phyloP scores from a whole-genome alignment of 2,888 invertebrate species.

The Drosophila nr. perissopoda region DNA sequence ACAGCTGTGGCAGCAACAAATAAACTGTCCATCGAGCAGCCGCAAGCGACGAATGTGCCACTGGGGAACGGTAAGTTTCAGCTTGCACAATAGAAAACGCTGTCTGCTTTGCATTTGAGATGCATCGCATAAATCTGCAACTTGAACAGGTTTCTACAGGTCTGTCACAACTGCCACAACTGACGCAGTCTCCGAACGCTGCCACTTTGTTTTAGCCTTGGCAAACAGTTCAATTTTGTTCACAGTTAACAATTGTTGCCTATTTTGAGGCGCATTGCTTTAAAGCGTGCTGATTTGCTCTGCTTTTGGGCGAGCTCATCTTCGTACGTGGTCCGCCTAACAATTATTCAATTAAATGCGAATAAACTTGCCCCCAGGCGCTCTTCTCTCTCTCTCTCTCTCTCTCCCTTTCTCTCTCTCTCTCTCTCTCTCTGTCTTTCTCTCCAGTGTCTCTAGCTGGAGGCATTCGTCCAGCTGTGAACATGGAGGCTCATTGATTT shows the following conservation, averaged over 20 bases:
- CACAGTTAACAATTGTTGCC: slow-evolving; percentile 37
- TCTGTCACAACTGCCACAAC: slow-evolving; percentile 3
- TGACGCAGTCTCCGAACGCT: slow-evolving; percentile 27
- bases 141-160: slow-evolving; percentile 19
- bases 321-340: slow-evolving; percentile 82
- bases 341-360: slow-evolving; percentile 85
- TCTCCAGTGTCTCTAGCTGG: slow-evolving; percentile 12
- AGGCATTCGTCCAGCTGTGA: slow-evolving; percentile 43
- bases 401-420: background rate
- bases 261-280: slow-evolving; percentile 47
- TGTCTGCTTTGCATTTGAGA: slow-evolving; percentile 26
- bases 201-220: slow-evolving; percentile 14
- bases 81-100: slow-evolving; percentile 42
- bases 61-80: slow-evolving; percentile 85
- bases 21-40: slow-evolving; percentile 65
- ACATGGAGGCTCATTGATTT: slow-evolving; percentile 64
- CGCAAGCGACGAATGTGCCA: slow-evolving; percentile 83
- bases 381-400: slow-evolving; percentile 17
- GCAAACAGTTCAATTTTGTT: slow-evolving; percentile 35
- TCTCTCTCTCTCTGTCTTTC: slow-evolving; percentile 1
- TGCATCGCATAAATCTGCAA: slow-evolving; percentile 63
- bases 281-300: slow-evolving; percentile 37
- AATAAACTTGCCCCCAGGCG: slow-evolving; percentile 77
- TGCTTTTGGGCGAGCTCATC: slow-evolving; percentile 31
- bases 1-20: slow-evolving; percentile 51